Base-by-base conservation (phyloP, 2,888 invertebrate species). In the Cheilosia impressa region DNA sequence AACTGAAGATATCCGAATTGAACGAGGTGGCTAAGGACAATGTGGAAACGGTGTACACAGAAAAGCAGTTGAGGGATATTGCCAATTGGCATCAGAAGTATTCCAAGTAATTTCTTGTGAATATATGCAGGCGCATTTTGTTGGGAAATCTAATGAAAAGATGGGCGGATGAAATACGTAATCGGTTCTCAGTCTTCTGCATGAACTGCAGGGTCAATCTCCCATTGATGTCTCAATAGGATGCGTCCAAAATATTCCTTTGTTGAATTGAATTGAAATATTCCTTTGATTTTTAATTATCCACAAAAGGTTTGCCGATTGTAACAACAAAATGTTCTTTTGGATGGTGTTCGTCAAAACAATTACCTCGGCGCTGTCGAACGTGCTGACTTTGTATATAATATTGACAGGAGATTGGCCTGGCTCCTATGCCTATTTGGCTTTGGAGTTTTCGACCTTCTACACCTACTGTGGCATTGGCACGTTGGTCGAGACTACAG, bases 391-490 rank as follows among this genome's bases (percentile, higher is more conserved):
- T 0, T 79, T 89, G n/a, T 89, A 88, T 38, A 84, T 87, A 0
- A 52, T 89, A 6, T 62, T 90, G 1, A 87, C 80, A 1, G 83
- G 87, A 3, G 73, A 87, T 27, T 90, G 90, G 90, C 77, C 88
- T 0, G 88, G 88, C 0, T 88, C 88, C 0, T 89, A 88, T 77
- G 41, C 83, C 0, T 90, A 88, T 66, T 65, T 89, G 15, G 6
- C 79, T 5, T 22, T 87, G 2, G 34, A 81, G 0, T 62, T 89
- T 27, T 66, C 75, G 1, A 83, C 85, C 38, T 63, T 90, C 58
- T 90, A 89, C 81, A 52, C 89, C 0, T 90, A 89, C 41, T 89
- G 89, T 53, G 88, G 89, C 38, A 66, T 90, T 15, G 90, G 90
- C 0, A 89, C 90, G 0, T 45, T 88, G 24, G 85, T 88, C 2